Evolutionary conservation across 2,888 invertebrate genomes (phyloP), one percentile per base, ranked within the genome.

Genomic region (Drosophila formosana): DNA sequence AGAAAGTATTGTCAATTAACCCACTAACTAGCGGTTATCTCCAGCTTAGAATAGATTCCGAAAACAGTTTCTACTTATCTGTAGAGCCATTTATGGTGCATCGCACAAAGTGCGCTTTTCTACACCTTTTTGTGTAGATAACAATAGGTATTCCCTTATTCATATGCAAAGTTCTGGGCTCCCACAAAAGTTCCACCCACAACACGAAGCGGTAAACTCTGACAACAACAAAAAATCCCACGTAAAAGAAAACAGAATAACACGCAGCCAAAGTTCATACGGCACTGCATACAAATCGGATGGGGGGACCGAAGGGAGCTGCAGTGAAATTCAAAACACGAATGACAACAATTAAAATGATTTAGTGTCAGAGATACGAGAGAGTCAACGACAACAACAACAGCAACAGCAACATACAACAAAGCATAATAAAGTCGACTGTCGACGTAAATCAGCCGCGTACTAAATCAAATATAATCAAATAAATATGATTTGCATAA

Each of bases 401-500:
- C 52, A 45, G 58, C 62, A 72, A 62, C 60, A 63, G 58, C 62
- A 72, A 62, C 60, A 63, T 11, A 7, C 39, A 69, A 53, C 50
- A 53, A 69, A 58, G 53, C 75, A 83, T 72, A 84, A 84, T 83
- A 88, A 83, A 82, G 68, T 72, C 72, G 30, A 63, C 73, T 82
- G 83, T 82, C 83, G 78, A 43, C 80, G 86, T 88, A 82, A 84
- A 88, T 88, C 88, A 84, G 88, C 34, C 61, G 45, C 58, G 61
- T 86, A 78, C 72, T 84, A 88, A 84, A 84, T 84, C 88, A 88
- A 70, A 76, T 58, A 69, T 80, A 80, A 78, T 86, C 84, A 84
- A 84, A 87, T 81, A 85, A 82, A 89, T 84, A 87, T 89, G 89
- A 89, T 89, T 85, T 89, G 88, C 89, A 85, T 87, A 87, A 79